Conservation (phyloP, 2,113 vertebrate genomes). For the Heloderma charlesbogerti region DNA sequence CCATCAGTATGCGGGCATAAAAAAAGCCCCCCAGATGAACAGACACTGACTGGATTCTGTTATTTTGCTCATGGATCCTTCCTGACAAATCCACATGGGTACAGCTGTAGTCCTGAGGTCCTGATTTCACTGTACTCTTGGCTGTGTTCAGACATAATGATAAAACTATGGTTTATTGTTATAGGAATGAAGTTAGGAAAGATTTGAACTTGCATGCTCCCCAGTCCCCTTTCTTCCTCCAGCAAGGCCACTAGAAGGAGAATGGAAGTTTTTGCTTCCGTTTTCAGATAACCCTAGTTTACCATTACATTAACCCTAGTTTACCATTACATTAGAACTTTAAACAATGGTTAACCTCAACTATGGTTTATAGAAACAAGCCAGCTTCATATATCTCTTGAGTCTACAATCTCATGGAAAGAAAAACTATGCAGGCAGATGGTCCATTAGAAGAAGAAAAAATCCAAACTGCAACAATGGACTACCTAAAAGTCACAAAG, state of each 20-base stretch:
- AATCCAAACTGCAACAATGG: too few relatives aligned
- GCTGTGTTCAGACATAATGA: background rate
- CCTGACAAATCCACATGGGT: background rate
- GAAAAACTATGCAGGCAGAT: too few relatives aligned
- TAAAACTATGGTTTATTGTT: background rate
- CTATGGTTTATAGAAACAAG: background rate
- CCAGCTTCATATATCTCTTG: too few relatives aligned
- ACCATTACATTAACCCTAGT: background rate
- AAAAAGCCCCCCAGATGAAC: background rate
- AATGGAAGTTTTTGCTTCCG: background rate
- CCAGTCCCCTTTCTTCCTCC: background rate
- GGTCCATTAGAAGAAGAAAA: too few relatives aligned
- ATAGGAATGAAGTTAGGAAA: background rate
- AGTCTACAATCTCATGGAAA: too few relatives aligned
- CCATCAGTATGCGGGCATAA: background rate
- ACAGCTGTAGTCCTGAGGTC: too few relatives aligned
- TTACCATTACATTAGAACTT: background rate
- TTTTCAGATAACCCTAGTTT: background rate
- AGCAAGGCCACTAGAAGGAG: background rate
- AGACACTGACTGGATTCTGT: background rate
- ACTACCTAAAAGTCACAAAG: too few relatives aligned
- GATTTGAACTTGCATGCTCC: background rate
- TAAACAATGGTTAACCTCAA: background rate
- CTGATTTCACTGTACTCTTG: background rate
- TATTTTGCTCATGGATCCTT: background rate